Evolutionary conservation across 2,888 invertebrate genomes (phyloP).

Genomic region (Marasmarcha lunaedactyla): DNA sequence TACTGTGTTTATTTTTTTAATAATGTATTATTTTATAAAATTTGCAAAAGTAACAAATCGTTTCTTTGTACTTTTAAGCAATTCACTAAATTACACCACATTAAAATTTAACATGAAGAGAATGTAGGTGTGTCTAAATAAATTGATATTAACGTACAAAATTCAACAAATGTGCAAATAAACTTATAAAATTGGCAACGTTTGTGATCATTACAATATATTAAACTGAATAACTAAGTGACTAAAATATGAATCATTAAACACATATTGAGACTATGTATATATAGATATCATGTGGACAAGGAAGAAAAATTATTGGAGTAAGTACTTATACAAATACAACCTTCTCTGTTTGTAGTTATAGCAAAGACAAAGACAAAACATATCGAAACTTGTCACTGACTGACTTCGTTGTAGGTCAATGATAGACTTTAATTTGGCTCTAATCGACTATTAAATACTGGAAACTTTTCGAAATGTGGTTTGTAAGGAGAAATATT

Average conservation of each 20-base stretch:
- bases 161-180: conserved; percentile 68
- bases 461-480: no score
- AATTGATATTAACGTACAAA: conserved; percentile 60
- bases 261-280: conserved; percentile 36
- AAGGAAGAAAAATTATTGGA: conserved; percentile 28
- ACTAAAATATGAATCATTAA: conserved; percentile 63
- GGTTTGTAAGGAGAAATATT: no score
- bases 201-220: conserved; percentile 56
- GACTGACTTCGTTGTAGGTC: no score
- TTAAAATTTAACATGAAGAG: conserved; percentile 56
- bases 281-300: conserved; percentile 21
- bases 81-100: conserved; percentile 72
- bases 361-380: not conserved
- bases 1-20: conserved; percentile 43
- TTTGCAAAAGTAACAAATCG: conserved; percentile 80
- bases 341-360: conserved; percentile 28
- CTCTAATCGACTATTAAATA: no score
- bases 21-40: conserved; percentile 73
- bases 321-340: conserved; percentile 25
- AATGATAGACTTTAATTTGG: no score
- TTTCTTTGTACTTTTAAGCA: conserved; percentile 78
- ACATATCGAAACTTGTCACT: not conserved
- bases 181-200: conserved; percentile 66
- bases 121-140: conserved; percentile 59
- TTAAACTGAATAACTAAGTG: conserved; percentile 61